Conservation (phyloP, 2,113 vertebrate genomes). For the Alosa alosa region DNA sequence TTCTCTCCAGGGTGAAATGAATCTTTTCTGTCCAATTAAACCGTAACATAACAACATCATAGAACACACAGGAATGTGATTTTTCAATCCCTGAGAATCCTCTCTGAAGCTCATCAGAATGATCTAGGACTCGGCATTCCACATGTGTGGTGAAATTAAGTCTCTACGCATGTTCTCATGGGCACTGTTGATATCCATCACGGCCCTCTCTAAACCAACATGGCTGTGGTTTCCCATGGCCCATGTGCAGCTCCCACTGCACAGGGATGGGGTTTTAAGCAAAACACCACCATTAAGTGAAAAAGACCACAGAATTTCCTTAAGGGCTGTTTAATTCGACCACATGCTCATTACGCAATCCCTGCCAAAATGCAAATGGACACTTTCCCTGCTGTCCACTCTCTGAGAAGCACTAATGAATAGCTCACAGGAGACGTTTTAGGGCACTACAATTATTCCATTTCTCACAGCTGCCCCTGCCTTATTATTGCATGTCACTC, state of each 20-base stretch:
- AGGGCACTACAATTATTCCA: neutral
- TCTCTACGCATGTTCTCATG: neutral
- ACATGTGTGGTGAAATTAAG: neutral
- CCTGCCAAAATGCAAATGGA: neutral
- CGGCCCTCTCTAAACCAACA: neutral
- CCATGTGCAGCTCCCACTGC: neutral
- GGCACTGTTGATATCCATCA: neutral
- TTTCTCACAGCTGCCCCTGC: neutral
- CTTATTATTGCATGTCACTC: neutral
- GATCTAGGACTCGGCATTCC: neutral
- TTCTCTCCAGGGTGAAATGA: neutral
- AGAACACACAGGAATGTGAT: neutral
- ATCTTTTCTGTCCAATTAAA: neutral
- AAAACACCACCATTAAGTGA: slow-evolving; percentile 13
- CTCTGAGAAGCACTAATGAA: neutral
- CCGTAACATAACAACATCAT: neutral
- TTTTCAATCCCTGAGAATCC: neutral
- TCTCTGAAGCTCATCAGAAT: neutral
- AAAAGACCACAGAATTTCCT: slow-evolving; percentile 30
- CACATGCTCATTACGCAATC: slow-evolving; percentile 3
- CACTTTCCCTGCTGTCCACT: neutral
- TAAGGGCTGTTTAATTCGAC: slow-evolving; percentile 20
- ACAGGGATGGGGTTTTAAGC: slow-evolving; percentile 12
- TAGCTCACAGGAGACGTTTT: neutral
- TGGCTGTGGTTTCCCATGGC: slow-evolving; percentile 12